Percentiles rank a stretch among this genome's conserved stretches.
These are phyloP conservation scores for Macaca mulatta DNA, from an alignment of 2,113 vertebrate species.

Conservation along the genomic window DNA sequence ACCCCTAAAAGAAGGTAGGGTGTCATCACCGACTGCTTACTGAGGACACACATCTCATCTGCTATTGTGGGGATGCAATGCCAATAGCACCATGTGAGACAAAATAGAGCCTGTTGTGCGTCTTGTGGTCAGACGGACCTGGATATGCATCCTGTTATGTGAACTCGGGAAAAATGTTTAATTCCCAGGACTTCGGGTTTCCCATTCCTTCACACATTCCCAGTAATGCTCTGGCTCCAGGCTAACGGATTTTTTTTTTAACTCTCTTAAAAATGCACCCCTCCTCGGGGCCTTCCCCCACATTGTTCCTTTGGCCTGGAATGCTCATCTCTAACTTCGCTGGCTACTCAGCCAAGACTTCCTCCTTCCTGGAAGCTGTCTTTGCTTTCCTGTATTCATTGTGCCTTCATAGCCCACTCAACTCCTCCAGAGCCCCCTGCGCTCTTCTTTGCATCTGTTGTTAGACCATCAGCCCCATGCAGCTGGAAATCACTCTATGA, in stretches of 20 bases:
- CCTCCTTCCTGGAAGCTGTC: neutral
- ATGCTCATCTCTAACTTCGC: neutral
- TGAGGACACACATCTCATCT: neutral
- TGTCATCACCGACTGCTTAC: neutral
- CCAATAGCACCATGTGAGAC: neutral
- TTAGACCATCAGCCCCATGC: neutral
- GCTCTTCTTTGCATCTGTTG: neutral
- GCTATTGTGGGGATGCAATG: neutral
- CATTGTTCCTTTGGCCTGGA: neutral
- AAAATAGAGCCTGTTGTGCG: neutral
- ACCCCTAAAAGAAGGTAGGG: neutral
- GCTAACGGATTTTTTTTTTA: neutral
- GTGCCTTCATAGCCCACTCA: neutral
- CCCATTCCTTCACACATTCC: neutral
- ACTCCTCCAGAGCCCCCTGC: neutral
- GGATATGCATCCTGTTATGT: neutral
- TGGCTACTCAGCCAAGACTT: neutral
- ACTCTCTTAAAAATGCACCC: neutral
- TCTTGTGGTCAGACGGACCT: neutral
- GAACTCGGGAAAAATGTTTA: neutral
- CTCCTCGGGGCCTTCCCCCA: neutral
- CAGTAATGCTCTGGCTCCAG: neutral
- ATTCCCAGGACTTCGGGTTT: neutral
- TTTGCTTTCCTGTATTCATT: neutral
- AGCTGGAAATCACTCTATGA: neutral